Conservation (phyloP, 2,888 invertebrate genomes). For the Mycogona germanica region DNA sequence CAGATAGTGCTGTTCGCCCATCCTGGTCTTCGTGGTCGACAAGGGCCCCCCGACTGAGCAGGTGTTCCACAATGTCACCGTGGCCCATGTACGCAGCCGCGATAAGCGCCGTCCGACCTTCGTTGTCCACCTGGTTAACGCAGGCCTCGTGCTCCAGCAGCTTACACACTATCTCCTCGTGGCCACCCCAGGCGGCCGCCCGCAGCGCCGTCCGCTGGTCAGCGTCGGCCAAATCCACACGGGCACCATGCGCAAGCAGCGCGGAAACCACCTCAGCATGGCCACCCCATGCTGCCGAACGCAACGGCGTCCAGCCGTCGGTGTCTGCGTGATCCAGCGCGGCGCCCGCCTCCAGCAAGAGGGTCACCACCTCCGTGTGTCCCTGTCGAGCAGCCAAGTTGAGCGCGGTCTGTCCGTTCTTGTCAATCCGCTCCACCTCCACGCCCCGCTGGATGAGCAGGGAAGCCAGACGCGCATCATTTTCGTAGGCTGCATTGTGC, state of each 20-base stretch:
- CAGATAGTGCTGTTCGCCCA: constrained; percentile 74
- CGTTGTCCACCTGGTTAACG: constrained; percentile 38
- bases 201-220: constrained; percentile 85
- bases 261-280: constrained; percentile 44
- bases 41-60: constrained; percentile 66
- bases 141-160: constrained; percentile 35
- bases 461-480: constrained; percentile 53
- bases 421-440: constrained; percentile 50
- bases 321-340: constrained; percentile 62
- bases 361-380: constrained; percentile 47
- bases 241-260: constrained; percentile 52
- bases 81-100: constrained; percentile 84
- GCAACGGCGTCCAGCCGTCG: constrained; percentile 80
- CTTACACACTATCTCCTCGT: constrained; percentile 37
- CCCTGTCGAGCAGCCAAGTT: constrained; percentile 60
- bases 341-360: constrained; percentile 47
- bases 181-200: constrained; percentile 54
- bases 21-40: constrained; percentile 78
- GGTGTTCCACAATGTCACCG: constrained; percentile 72
- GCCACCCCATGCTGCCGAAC: constrained; percentile 93
- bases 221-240: constrained; percentile 69
- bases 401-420: constrained; percentile 69
- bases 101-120: constrained; percentile 39
- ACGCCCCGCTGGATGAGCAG: constrained; percentile 43
- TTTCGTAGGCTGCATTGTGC: constrained; percentile 62